These are phyloP conservation scores for Morus bassanus DNA, from an alignment of 2,797 vertebrate species.

Conservation along the genomic window DNA sequence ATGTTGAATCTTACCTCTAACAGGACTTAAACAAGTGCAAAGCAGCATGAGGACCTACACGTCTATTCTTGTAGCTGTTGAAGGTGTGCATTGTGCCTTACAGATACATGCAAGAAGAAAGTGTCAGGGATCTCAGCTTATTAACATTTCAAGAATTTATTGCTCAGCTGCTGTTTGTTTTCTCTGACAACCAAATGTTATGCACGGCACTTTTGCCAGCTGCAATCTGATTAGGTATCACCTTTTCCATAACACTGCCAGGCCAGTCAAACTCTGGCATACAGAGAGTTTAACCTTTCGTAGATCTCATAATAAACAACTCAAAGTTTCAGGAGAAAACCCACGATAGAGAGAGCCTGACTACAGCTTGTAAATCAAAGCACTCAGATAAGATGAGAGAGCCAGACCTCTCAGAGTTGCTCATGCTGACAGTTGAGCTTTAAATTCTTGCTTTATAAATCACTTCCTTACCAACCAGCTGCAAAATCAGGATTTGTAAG, in stretches of 20 bases:
- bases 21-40: neutral
- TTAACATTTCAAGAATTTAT: slow-evolving; percentile 44
- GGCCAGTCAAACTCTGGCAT: neutral
- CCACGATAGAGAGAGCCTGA: neutral
- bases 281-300: slow-evolving; percentile 47
- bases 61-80: neutral
- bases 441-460: slow-evolving; percentile 69
- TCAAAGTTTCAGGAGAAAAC: slow-evolving; percentile 54
- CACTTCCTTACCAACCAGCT: slow-evolving; percentile 63
- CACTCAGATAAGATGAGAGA: slow-evolving; percentile 15
- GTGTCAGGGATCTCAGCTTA: neutral
- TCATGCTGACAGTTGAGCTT: slow-evolving; percentile 40
- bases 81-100: neutral
- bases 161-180: slow-evolving; percentile 55
- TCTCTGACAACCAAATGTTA: slow-evolving; percentile 50
- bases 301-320: slow-evolving; percentile 35
- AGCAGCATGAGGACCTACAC: neutral
- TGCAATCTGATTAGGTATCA: slow-evolving; percentile 56
- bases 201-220: slow-evolving; percentile 35
- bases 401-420: slow-evolving; percentile 41
- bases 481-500: slow-evolving; percentile 68
- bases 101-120: neutral
- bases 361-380: slow-evolving; percentile 68
- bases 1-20: neutral
- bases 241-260: slow-evolving; percentile 51